phyloP scores from a whole-genome alignment of 2,113 vertebrate species.

The Carettochelys insculpta region DNA sequence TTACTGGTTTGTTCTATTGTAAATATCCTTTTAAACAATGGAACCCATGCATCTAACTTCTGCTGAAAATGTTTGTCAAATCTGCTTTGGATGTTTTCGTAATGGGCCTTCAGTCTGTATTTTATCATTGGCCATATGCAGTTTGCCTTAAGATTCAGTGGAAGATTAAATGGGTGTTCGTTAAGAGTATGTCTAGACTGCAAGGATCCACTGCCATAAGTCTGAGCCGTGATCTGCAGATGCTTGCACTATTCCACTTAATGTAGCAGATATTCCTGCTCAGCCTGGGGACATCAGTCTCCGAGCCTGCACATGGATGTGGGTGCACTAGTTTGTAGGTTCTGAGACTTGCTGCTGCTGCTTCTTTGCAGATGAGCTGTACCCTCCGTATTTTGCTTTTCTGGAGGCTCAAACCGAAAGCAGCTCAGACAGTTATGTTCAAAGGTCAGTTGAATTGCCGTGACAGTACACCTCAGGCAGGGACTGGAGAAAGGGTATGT shows the following conservation, averaged over 20 bases:
- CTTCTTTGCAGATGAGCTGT: no score
- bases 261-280: no score
- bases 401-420: neutral
- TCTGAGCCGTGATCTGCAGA: neutral
- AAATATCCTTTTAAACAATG: neutral
- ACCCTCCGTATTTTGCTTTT: neutral
- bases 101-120: neutral
- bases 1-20: neutral
- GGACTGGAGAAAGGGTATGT: no score
- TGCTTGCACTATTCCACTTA: neutral
- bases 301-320: no score
- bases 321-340: no score
- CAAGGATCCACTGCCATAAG: no score
- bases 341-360: no score
- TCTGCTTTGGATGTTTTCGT: neutral
- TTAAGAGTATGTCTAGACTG: neutral
- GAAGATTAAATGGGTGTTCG: neutral
- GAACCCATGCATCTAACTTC: neutral
- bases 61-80: neutral
- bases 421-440: neutral
- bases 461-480: neutral
- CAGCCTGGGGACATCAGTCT: no score
- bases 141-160: neutral
- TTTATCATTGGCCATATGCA: accelerated
- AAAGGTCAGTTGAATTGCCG: neutral